Base-by-base conservation (phyloP, 2,113 vertebrate genomes). In the Cyprinodon variegatus region DNA sequence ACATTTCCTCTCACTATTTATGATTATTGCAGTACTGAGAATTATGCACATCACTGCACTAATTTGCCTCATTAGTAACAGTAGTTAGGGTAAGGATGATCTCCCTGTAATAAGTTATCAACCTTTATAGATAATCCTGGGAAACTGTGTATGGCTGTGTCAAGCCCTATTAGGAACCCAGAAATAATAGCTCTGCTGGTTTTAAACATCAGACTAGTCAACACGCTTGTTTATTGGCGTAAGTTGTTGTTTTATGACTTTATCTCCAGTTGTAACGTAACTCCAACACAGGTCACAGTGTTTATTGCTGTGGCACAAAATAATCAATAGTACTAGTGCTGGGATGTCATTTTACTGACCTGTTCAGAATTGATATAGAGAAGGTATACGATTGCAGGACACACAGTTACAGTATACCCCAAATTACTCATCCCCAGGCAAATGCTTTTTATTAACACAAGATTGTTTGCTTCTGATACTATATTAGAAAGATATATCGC, bases 1-100 rank as follows among this genome's bases (percentile, higher is more conserved):
- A 76, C 81, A 78, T 81, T 83, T 83, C 66, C 68, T 79, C 70
- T 71, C 82, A 78, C 60, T 86, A 71, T 86, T 84, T 83, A 86
- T 78, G 83, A 88, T 87, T 82, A 86, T 88, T 83, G 76, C 79
- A 48, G 11, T 82, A 77, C 70, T 68, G 76, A 88, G 81, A 89
- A 78, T 85, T 48, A 71, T 83, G 68, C 76, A 75, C 77, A 83
- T 89, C 83, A 79, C 81, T 59, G 20, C 81, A 79, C 70, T 92
- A 88, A 91, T 91, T 90, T 89, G 77, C 85, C 84, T 91, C 88
- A 90, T 92, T 92, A 90, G 90, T 88, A 79, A 84, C 88, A 88
- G 88, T 86, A 83, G 85, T 93, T 89, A 89, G 71, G 72, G 75
- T 78, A 78, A 88, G 73, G 85, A 85, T 81, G 64, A 91, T 86